Base-by-base conservation (phyloP, 2,113 vertebrate genomes). In the Laticauda laticaudata region DNA sequence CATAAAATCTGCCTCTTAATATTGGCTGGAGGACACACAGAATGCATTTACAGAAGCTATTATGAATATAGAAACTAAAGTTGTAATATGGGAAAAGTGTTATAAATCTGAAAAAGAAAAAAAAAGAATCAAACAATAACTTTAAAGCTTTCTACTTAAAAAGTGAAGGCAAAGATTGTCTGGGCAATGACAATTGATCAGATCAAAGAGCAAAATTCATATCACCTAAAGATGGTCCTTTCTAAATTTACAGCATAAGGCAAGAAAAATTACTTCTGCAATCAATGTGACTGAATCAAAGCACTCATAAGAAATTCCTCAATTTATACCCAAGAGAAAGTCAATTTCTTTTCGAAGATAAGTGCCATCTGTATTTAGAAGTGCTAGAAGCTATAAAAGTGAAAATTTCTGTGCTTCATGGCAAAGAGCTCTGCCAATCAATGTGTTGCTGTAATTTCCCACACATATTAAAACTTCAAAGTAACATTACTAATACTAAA, bases 271-370 rank as follows among this genome's bases (percentile, higher is more conserved):
- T 90, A 88, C 29, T 51, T 86, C 92, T 90, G 54, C 92, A 93
- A 93, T 93, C 92, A 93, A 34, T 61, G 69, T 90, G 88, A 53
- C 88, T 93, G 88, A 93, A 88, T 86, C 88, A 93, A 93, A 90
- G 88, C 43, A 86, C 64, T 92, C 92, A 61, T 61, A 90, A 86
- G 69, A 93, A 90, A 90, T 53, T 90, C 88, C 55, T 90, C 88
- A 59, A 57, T 90, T 90, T 90, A 90, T 86, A 90, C 26, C 75
- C 88, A 93, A 93, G 88, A 86, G 48, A 90, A 90, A 93, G 88
- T 43, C 88, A 90, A 61, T 59, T 86, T 90, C 88, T 90, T 85
- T 90, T 55, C 90, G 69, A 61, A 59, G 54, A 45, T 93, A 90
- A 93, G 43, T 90, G 54, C 55, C 34, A 61, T 90, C 88, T 90